These are phyloP conservation scores for Glareola pratincola DNA, from an alignment of 2,113 vertebrate genomes.

Conservation along the genomic window DNA sequence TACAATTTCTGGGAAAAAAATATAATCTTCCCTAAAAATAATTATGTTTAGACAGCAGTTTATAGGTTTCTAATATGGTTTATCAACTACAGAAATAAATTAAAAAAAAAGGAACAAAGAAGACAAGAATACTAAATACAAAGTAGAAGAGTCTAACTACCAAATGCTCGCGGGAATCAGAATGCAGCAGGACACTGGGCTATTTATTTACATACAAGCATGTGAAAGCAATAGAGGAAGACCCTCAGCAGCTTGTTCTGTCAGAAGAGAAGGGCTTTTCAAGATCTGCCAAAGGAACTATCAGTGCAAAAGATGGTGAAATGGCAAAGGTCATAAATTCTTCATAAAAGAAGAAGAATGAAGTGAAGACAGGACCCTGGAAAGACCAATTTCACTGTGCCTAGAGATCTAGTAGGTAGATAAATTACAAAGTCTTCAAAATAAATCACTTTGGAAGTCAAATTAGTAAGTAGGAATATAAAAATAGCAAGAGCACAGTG, in stretches of 20 bases:
- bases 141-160: background rate
- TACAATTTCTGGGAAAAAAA: background rate
- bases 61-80: background rate
- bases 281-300: background rate
- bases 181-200: background rate
- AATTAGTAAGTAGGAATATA: background rate
- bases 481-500: background rate
- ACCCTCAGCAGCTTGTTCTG: background rate
- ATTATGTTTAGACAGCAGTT: background rate
- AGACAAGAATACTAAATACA: background rate
- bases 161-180: background rate
- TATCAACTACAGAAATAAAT: background rate
- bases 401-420: background rate
- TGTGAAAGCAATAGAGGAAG: background rate
- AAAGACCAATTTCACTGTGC: background rate
- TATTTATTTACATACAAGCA: background rate
- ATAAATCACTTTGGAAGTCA: background rate
- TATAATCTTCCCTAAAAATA: background rate
- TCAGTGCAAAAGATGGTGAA: background rate
- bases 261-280: background rate
- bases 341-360: background rate
- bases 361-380: background rate
- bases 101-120: no score
- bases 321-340: background rate
- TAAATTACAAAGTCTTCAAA: background rate